phyloP scores from a whole-genome alignment of 2,113 vertebrate species.

The Bubo scandiacus region DNA sequence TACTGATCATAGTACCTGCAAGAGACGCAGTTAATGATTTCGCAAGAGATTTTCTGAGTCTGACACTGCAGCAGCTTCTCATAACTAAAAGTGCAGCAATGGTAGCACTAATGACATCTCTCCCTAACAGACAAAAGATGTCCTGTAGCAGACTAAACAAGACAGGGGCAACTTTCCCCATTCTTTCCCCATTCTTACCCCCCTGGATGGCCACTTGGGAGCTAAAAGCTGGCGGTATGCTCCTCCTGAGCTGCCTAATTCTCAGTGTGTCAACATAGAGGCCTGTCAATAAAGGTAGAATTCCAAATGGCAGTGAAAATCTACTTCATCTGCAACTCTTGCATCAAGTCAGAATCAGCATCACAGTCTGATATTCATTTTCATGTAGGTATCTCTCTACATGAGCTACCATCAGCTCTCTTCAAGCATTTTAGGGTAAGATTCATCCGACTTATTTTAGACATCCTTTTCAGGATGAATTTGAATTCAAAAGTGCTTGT shows the following conservation, averaged over 20 bases:
- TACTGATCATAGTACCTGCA: not conserved
- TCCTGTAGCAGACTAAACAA: not conserved
- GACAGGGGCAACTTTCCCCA: not conserved
- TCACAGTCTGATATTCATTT: not conserved
- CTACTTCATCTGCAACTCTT: not conserved
- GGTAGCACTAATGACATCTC: not conserved
- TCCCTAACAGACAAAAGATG: not conserved
- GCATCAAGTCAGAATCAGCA: not conserved
- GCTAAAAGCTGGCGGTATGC: not conserved
- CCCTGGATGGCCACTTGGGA: not conserved
- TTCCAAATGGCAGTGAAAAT: not conserved
- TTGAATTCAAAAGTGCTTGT: not conserved
- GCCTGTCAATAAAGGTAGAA: not conserved
- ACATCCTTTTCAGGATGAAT: not conserved
- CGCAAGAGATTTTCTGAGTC: not conserved
- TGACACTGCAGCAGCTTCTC: not conserved
- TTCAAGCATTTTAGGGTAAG: not conserved
- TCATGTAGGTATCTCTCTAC: not conserved
- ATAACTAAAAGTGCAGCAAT: not conserved
- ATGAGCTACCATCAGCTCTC: not conserved
- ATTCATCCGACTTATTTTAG: not conserved
- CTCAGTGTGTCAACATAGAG: not conserved
- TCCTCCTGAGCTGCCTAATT: not conserved
- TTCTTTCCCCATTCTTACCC: not conserved
- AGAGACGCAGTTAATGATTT: not conserved